Base-by-base conservation (phyloP, 2,113 vertebrate species). In the Elephas maximus region DNA sequence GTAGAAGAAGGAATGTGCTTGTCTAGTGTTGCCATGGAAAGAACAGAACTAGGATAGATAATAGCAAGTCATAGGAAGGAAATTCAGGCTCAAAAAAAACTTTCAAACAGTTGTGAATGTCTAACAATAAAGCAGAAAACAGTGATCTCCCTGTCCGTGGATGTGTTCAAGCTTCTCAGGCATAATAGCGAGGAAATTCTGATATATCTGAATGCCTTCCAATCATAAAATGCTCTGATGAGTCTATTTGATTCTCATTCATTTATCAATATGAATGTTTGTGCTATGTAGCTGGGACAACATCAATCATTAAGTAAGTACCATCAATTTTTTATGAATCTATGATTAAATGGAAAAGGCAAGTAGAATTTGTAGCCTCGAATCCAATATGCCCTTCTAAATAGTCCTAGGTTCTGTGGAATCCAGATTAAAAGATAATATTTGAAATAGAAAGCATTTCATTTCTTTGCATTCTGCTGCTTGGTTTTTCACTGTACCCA, bases 281-380 rank as follows among this genome's bases (percentile, higher is more conserved):
- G 41, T 90, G 14, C 57, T 63, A 7, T 71, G 51, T 62, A 44
- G 14, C 51, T 18, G 10, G 48, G 48, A 85, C 24, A 60, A 82
- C 17, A 77, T 8, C 14, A 53, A 23, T 23, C 23, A 80, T 53
- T n/a, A 10, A 62, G 12, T 30, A 78, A 57, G 8, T 24, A 41
- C 37, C 8, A 20, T 41, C 84, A 44, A 2, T 62, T 53, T 84
- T 84, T 74, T 37, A 37, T 60, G 79, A 69, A 62, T 76, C 67
- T 83, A 45, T 86, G 63, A 41, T 93, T 74, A 87, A 92, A 65
- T 82, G 28, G 69, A 91, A 96, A 91, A 90, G 48, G 24, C 51
- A 82, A 96, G n/a, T 30, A 74, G 10, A 93, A 86, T 91, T 33
- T 74, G 30, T 79, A 48, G 48, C 44, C 17, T 63, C 77, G 41